Conservation (phyloP, 35 echinoderm and acorn worm genomes). For the Heliocidaris erythrogramma region DNA sequence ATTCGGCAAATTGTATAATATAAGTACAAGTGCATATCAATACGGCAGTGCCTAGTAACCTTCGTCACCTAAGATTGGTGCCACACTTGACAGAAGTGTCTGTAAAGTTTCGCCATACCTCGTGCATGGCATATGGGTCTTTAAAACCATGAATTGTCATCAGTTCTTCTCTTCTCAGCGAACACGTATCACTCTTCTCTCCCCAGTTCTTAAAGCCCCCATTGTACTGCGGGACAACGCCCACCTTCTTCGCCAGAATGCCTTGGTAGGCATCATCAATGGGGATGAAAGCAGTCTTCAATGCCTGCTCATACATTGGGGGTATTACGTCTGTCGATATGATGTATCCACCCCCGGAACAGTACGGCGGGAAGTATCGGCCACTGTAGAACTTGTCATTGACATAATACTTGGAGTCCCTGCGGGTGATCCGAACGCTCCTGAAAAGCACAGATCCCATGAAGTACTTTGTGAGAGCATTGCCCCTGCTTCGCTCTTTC, state of each 20-base stretch:
- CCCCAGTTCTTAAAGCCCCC: slow-evolving; percentile 91
- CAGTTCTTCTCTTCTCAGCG: slow-evolving; percentile 57
- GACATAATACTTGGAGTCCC: slow-evolving; percentile 83
- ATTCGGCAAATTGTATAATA: no score
- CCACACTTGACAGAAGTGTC: slow-evolving; percentile 60
- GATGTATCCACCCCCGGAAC: slow-evolving; percentile 89
- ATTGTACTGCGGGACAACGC: slow-evolving; percentile 62
- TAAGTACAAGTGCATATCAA: no score
- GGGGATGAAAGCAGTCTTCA: slow-evolving; percentile 79
- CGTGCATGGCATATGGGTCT: slow-evolving; percentile 63
- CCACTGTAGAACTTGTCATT: slow-evolving; percentile 75
- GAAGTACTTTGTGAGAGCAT: slow-evolving; percentile 63
- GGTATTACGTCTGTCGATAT: slow-evolving; percentile 82
- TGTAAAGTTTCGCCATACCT: slow-evolving; percentile 92
- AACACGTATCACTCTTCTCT: slow-evolving; percentile 80
- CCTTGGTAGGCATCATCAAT: slow-evolving; percentile 94
- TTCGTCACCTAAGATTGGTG: not conserved
- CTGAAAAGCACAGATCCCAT: slow-evolving; percentile 67
- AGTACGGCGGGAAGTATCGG: slow-evolving; percentile 92
- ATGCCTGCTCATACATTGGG: slow-evolving; percentile 73
- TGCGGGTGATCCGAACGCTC: slow-evolving; percentile 60
- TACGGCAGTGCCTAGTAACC: not conserved
- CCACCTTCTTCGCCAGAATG: slow-evolving; percentile 73
- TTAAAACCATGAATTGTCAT: slow-evolving; percentile 95
- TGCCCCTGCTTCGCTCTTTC: slow-evolving; percentile 47